Evolutionary conservation across 2,888 invertebrate genomes (phyloP), one percentile per base, ranked within the genome.

Genomic region (Dione juno): DNA sequence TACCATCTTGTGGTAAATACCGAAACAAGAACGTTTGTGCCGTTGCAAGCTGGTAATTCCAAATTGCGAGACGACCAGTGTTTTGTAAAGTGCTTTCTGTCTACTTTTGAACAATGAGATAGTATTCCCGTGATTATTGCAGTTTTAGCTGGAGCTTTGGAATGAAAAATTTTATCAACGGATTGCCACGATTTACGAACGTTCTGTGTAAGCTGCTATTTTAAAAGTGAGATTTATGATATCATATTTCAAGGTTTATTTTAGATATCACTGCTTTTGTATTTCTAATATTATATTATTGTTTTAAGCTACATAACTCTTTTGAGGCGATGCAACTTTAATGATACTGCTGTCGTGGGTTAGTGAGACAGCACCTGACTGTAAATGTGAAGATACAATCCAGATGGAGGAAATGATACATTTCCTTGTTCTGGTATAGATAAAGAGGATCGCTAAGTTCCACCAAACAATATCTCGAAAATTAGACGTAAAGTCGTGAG

Each of bases 21-120:
- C 68, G 58, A 71, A 69, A 64, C 67, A 72, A 67, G 70, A 72
- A 64, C 59, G 58, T 50, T 45, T 65, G 58, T 48, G 59, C 40
- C 48, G 50, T 65, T 59, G 63, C 66, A 67, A 64, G 59, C 65
- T 64, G 59, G 71, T 70, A 67, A 74, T 70, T 70, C 69, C 48
- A 53, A 69, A 67, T 69, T 66, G 72, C 69, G 66, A 71, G 71
- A 70, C 71, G 69, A 71, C 74, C 69, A 66, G 66, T 71, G 72
- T 70, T 72, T 71, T 66, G 69, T 74, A 72, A 72, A 74, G 67
- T 68, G 58, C 68, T 70, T 58, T 63, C 72, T 61, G 66, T 67
- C 70, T 68, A 63, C 65, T 70, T 69, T 69, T 69, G 66, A 67
- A 65, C 64, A 72, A 66, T 72, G 72, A 52, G 68, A 70, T 70